Conservation (phyloP, 2,888 invertebrate species). For the Lasioglossum zephyrum region DNA sequence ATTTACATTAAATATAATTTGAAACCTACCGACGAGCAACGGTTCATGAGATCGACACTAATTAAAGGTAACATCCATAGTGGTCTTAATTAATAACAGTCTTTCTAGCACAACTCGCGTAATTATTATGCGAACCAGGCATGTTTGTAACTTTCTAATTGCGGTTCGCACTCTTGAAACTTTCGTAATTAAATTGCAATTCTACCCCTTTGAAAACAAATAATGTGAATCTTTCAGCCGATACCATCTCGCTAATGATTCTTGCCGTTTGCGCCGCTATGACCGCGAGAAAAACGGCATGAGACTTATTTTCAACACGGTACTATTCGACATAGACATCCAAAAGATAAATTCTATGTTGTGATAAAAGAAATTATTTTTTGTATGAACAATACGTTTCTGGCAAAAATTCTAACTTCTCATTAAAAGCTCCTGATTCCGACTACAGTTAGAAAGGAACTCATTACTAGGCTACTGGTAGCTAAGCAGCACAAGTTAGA, state of each 20-base stretch:
- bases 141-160: constrained; percentile 32
- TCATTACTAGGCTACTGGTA: background rate
- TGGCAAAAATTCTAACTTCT: too few species aligned
- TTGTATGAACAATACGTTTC: too few species aligned
- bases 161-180: constrained; percentile 12
- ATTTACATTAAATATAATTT: constrained; percentile 14
- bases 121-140: constrained; percentile 36
- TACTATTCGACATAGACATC: background rate
- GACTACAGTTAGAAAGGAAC: background rate
- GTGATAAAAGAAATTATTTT: background rate
- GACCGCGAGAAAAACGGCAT: background rate
- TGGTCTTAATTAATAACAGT: constrained; percentile 44
- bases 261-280: background rate
- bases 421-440: background rate
- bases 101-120: constrained; percentile 12
- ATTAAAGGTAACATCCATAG: constrained; percentile 22
- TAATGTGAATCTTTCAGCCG: background rate
- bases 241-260: background rate
- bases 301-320: background rate
- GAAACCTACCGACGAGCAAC: background rate
- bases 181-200: constrained; percentile 12
- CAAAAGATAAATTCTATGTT: background rate
- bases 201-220: constrained; percentile 15
- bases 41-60: constrained; percentile 8
- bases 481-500: background rate